Evolutionary conservation across 1,140 invertebrate species (phyloP), one percentile per base, ranked within the genome.

Genomic region (Cryptotermes secundus): DNA sequence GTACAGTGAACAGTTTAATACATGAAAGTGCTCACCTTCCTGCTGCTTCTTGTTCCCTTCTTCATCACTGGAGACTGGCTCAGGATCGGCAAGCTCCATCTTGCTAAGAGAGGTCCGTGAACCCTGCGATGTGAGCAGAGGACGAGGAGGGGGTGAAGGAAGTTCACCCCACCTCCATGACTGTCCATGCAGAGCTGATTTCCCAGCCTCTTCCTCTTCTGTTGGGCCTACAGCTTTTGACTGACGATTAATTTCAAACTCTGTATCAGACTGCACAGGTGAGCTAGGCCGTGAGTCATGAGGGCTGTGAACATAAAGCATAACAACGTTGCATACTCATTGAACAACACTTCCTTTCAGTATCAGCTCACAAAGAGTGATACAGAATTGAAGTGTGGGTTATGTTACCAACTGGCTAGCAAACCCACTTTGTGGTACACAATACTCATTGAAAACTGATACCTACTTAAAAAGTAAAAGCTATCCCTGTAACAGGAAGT

Each of bases 141-240:
- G 35, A 14, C 83, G 83, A 19, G 84, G 86, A 38, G 87, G 85
- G 31, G 88, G 86, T 14, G 89, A 94, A 0, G 98, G 99, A 80
- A 99, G 91, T 89, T 99, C 96, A 38, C 99, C 99, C 99, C 99
- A 99, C 86, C 96, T 94, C 99, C 99, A 99, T 84, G 93, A 96
- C 89, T 84, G 83, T 24, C 81, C 81, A 26, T 82, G 81, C 36
- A 82, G 36, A 31, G 38, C 24, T 9, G 36, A 45, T n/a, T n/a
- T 45, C 35, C 79, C 35, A 72, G 45, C n/a, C 16, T 91, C 88
- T 38, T 89, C 89, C 87, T 93, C 90, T n/a, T 89, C 88, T 84
- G 86, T 91, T 84, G 83, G 35, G 6, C 38, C 24, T 72, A 65
- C 83, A 36, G 83, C 81, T 34, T 80, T 85, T 79, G 80, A 82